These are phyloP conservation scores for Agrypnus murinus DNA, from an alignment of 2,888 invertebrate species.

Conservation along the genomic window DNA sequence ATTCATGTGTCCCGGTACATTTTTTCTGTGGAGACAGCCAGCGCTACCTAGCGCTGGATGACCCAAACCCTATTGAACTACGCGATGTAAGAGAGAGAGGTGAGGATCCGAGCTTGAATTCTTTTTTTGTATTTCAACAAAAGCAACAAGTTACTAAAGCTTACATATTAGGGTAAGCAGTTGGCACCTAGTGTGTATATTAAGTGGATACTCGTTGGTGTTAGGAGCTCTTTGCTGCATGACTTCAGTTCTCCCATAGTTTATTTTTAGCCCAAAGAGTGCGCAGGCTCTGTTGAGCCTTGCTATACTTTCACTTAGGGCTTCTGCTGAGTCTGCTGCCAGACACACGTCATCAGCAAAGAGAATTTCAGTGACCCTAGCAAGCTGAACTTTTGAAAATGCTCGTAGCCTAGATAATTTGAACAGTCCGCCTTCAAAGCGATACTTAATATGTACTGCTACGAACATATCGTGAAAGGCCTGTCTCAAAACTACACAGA, in stretches of 20 bases:
- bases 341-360: conserved; percentile 4
- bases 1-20: no score
- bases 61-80: no score
- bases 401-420: conserved; percentile 1
- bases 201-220: background rate
- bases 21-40: no score
- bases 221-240: background rate
- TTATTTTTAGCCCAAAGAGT: conserved; percentile 2
- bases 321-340: background rate
- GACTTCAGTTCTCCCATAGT: conserved; percentile 5
- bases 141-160: no score
- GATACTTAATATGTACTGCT: conserved; percentile 1
- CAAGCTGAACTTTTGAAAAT: background rate
- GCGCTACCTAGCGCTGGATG: no score
- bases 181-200: no score
- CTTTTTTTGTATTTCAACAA: no score
- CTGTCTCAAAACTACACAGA: no score
- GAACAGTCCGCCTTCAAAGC: background rate
- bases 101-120: no score
- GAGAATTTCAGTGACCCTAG: conserved; percentile 1
- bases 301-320: background rate
- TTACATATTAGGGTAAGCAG: no score
- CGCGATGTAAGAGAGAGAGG: no score
- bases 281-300: background rate
- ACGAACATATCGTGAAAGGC: background rate